These are phyloP conservation scores for Callionymus lyra DNA, from an alignment of 2,113 vertebrate species.

Conservation along the genomic window DNA sequence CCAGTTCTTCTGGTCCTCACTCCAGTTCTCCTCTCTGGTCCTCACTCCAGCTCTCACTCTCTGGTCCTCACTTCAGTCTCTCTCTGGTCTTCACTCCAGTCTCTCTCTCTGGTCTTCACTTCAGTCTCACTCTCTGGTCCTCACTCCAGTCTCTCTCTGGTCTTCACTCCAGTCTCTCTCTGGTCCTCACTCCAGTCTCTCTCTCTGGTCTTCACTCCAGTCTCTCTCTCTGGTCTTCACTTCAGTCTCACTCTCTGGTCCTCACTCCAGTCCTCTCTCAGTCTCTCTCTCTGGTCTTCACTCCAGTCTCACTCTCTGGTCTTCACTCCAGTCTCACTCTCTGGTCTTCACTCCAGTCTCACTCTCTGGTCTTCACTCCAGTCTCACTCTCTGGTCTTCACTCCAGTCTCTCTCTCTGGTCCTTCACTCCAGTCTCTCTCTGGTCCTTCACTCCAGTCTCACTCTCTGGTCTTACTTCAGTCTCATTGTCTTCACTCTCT, in stretches of 20 bases:
- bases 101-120: background rate
- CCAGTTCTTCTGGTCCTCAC: background rate
- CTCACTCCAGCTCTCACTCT: background rate
- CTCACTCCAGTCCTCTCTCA: background rate
- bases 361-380: too few species aligned
- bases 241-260: background rate
- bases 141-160: background rate
- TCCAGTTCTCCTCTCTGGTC: background rate
- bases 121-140: background rate
- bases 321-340: too few species aligned
- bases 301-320: conserved; percentile 17
- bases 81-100: too few species aligned
- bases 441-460: too few species aligned
- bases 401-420: background rate
- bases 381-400: background rate
- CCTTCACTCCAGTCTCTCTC: background rate
- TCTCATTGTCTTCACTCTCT: background rate
- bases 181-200: too few species aligned
- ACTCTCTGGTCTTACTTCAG: too few species aligned
- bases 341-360: too few species aligned
- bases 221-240: background rate
- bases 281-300: too few species aligned
- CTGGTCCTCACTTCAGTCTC: too few species aligned
- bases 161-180: conserved; percentile 7
- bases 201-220: too few species aligned